These are phyloP conservation scores for Semotilus atromaculatus DNA, from an alignment of 2,797 vertebrate genomes.

Conservation along the genomic window DNA sequence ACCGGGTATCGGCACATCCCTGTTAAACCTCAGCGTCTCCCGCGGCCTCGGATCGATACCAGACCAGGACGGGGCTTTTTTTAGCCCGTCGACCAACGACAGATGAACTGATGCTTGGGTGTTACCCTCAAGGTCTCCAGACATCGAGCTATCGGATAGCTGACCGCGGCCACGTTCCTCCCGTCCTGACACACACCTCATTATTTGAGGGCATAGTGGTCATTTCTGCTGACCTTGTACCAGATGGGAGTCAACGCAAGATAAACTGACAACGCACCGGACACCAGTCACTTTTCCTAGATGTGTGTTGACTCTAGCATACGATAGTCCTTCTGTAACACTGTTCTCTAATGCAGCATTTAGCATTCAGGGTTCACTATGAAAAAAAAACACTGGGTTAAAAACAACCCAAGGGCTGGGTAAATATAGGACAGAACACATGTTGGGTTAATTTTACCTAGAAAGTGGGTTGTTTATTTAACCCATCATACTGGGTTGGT, in stretches of 20 bases:
- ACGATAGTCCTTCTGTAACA: not conserved
- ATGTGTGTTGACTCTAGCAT: not conserved
- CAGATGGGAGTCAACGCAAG: not conserved
- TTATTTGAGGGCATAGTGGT: constrained; percentile 36
- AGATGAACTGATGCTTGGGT: constrained; percentile 34
- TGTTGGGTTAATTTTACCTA: too few relatives aligned
- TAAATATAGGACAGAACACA: too few relatives aligned
- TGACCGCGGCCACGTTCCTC: constrained; percentile 50
- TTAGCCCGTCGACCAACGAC: constrained; percentile 63
- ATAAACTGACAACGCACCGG: not conserved
- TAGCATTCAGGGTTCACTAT: not conserved
- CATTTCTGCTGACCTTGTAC: constrained; percentile 60
- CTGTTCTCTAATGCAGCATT: not conserved
- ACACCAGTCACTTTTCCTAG: not conserved
- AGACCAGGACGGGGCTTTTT: constrained; percentile 66
- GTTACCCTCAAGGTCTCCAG: constrained; percentile 37
- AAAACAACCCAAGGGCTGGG: too few relatives aligned
- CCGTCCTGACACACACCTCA: constrained; percentile 58
- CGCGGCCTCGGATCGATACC: constrained; percentile 72
- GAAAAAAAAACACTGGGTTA: too few relatives aligned
- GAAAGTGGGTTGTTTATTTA: too few relatives aligned
- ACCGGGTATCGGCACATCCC: constrained; percentile 66
- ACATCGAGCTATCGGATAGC: constrained; percentile 65
- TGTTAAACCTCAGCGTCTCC: constrained; percentile 61
- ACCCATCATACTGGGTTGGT: too few relatives aligned